These are phyloP conservation scores for Marmota flaviventris DNA, from an alignment of 2,113 vertebrate species.

Conservation along the genomic window DNA sequence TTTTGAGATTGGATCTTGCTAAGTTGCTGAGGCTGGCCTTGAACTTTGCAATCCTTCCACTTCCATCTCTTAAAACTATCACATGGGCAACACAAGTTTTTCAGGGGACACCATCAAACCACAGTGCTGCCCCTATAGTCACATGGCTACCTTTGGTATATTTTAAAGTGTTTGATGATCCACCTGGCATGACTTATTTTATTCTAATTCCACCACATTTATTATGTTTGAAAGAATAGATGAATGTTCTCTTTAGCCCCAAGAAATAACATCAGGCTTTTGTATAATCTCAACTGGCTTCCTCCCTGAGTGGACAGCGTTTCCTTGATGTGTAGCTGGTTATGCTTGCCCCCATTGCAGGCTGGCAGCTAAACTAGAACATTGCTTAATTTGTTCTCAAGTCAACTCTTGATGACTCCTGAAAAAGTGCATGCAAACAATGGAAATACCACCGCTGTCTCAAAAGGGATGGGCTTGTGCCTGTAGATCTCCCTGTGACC, in stretches of 20 bases:
- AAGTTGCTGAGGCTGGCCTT: background rate
- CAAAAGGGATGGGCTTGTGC: background rate
- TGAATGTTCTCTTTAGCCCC: background rate
- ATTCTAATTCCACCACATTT: background rate
- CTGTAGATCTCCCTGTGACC: background rate
- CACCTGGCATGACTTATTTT: background rate
- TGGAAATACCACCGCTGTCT: background rate
- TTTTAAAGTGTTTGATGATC: background rate
- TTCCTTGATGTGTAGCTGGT: background rate
- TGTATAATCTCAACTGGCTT: background rate
- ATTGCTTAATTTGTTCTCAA: background rate
- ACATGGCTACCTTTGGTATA: background rate
- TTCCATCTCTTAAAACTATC: background rate
- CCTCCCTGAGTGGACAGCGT: slow-evolving; percentile 16
- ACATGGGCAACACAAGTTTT: background rate
- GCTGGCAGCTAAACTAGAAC: slow-evolving; percentile 21
- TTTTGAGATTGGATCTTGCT: background rate
- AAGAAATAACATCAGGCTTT: background rate
- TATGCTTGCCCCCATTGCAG: slow-evolving; percentile 33
- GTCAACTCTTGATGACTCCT: background rate
- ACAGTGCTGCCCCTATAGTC: background rate
- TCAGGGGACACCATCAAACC: background rate
- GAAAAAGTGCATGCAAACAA: accelerated
- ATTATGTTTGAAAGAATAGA: background rate
- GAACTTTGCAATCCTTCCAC: background rate